Evolutionary conservation across 2,888 invertebrate species (phyloP).

Genomic region (Cataglyphis cursor): DNA sequence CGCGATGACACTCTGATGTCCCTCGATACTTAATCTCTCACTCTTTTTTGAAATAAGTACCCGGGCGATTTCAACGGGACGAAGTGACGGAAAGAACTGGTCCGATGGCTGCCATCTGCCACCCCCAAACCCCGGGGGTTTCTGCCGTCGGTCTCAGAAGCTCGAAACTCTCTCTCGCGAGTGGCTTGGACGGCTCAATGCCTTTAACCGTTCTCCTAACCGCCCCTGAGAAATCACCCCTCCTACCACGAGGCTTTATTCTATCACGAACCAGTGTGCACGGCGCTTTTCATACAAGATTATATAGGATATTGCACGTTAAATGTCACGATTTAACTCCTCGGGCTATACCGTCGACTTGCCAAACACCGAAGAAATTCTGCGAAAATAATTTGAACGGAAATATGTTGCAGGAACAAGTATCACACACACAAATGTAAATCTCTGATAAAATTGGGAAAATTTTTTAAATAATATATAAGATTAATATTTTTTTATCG

Average conservation of each 20-base stretch:
- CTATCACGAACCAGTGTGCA: conserved; percentile 78
- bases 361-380: conserved; percentile 45
- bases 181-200: conserved; percentile 86
- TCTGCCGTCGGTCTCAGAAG: conserved; percentile 74
- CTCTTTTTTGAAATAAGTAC: conserved; percentile 62
- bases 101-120: conserved; percentile 84
- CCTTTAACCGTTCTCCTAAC: conserved; percentile 80
- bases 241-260: conserved; percentile 77
- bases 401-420: conserved; percentile 8
- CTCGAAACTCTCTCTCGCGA: conserved; percentile 76
- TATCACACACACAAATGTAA: conserved; percentile 5
- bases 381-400: conserved; percentile 63
- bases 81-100: conserved; percentile 80
- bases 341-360: conserved; percentile 16
- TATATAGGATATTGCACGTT: conserved; percentile 85
- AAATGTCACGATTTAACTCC: conserved; percentile 81
- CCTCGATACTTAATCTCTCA: conserved; percentile 44
- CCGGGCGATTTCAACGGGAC: conserved; percentile 64
- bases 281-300: conserved; percentile 84
- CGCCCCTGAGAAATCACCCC: conserved; percentile 77
- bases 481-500: not conserved
- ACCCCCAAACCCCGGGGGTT: conserved; percentile 81
- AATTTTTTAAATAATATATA: not conserved
- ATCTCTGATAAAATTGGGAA: conserved; percentile 4
- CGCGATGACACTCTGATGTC: conserved; percentile 39